Conservation (phyloP, 2,888 invertebrate genomes). For the Spisula solida region DNA sequence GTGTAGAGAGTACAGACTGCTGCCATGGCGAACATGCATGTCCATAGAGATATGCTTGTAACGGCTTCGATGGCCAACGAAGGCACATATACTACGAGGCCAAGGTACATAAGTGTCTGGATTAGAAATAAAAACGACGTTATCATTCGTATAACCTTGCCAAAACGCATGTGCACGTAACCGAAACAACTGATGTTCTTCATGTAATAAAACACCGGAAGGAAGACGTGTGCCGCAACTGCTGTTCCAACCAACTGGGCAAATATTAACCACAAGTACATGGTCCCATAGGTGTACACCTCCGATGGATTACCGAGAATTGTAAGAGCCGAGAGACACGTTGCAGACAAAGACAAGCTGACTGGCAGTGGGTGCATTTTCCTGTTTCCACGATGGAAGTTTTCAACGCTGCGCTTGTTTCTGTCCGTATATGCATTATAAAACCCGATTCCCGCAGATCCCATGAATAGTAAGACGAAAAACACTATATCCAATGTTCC, state of each 20-base stretch:
- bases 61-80: slow-evolving; percentile 89
- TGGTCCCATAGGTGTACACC: slow-evolving; percentile 66
- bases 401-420: slow-evolving; percentile 88
- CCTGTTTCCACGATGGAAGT: slow-evolving; percentile 84
- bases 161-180: slow-evolving; percentile 49
- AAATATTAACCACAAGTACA: slow-evolving; percentile 54
- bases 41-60: slow-evolving; percentile 93
- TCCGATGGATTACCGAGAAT: slow-evolving; percentile 72
- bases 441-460: slow-evolving; percentile 71
- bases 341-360: slow-evolving; percentile 83
- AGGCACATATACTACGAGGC: slow-evolving; percentile 55
- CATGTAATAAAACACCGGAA: slow-evolving; percentile 60
- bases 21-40: slow-evolving; percentile 93
- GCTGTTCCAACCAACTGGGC: slow-evolving; percentile 76
- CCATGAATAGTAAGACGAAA: slow-evolving; percentile 45
- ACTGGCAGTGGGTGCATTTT: slow-evolving; percentile 84
- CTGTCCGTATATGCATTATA: slow-evolving; percentile 88
- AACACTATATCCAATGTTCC: slow-evolving; percentile 58
- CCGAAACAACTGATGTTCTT: slow-evolving; percentile 61
- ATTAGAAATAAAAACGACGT: slow-evolving; percentile 43
- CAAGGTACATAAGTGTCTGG: slow-evolving; percentile 51
- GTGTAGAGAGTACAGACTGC: slow-evolving; percentile 95
- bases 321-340: slow-evolving; percentile 68
- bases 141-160: slow-evolving; percentile 33
- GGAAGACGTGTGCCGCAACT: slow-evolving; percentile 50